phyloP scores from a whole-genome alignment of 2,888 invertebrate genomes.

The Acanthosepion lycidas region DNA sequence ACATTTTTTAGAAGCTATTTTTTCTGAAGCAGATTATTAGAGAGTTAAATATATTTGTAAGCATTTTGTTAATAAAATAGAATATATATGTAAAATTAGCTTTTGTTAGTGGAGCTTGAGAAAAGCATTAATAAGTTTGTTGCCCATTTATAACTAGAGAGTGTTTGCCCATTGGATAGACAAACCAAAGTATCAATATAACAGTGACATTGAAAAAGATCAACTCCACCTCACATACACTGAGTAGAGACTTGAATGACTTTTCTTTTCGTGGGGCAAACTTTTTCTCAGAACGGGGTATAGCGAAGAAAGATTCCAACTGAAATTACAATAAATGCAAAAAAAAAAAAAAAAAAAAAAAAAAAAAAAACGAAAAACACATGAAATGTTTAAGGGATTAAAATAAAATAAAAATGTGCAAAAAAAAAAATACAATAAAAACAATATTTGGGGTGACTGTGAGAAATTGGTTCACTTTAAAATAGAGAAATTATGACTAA shows the following conservation, averaged over 20 bases:
- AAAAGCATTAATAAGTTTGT: not conserved
- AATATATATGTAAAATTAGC: not conserved
- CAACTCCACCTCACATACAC: constrained; percentile 59
- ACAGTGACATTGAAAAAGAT: constrained; percentile 14
- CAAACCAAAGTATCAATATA: not conserved
- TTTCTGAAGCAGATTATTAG: not conserved
- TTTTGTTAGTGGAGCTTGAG: not conserved
- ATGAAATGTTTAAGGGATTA: constrained; percentile 13
- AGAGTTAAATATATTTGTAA: not conserved
- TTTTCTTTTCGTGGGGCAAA: constrained; percentile 67
- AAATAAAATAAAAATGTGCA: not conserved
- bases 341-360: not conserved
- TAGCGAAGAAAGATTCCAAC: constrained; percentile 71
- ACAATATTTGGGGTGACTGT: not conserved
- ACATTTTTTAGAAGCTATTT: not conserved
- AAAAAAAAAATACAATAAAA: not conserved
- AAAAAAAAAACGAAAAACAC: not conserved
- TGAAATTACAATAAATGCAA: constrained; percentile 60
- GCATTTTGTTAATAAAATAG: not conserved
- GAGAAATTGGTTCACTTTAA: too few relatives aligned
- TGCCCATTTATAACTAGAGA: constrained; percentile 25
- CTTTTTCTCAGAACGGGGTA: constrained; percentile 68
- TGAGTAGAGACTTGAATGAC: constrained; percentile 63
- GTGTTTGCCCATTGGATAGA: not conserved
- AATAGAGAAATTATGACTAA: too few relatives aligned